These are phyloP conservation scores for Platichthys flesus DNA, from an alignment of 2,113 vertebrate genomes.

Conservation along the genomic window DNA sequence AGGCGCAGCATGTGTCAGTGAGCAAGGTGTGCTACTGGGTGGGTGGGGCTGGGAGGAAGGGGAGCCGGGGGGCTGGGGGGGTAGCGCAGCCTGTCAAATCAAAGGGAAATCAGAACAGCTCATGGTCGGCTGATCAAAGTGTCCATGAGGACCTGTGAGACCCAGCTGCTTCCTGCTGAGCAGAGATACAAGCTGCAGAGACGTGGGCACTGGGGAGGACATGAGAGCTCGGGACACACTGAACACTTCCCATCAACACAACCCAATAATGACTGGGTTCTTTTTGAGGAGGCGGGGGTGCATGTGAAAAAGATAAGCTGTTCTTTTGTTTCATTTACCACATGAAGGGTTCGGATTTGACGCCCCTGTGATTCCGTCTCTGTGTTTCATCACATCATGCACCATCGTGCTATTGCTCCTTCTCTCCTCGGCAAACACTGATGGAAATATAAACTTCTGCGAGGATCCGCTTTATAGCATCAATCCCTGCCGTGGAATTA, in stretches of 20 bases:
- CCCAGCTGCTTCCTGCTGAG: constrained; percentile 32
- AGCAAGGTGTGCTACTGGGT: constrained; percentile 44
- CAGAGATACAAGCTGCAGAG: constrained; percentile 40
- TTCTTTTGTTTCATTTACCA: constrained; percentile 33
- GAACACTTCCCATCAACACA: constrained; percentile 19
- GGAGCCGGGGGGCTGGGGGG: too few species aligned
- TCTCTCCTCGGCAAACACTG: constrained; percentile 7
- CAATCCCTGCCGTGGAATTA: background rate
- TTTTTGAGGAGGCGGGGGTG: constrained; percentile 1
- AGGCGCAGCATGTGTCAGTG: constrained; percentile 29
- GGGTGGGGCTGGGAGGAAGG: too few species aligned
- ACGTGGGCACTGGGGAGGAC: constrained; percentile 32
- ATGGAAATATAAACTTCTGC: constrained; percentile 11
- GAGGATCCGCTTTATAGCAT: background rate
- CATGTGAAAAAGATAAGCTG: constrained; percentile 9
- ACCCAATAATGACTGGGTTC: background rate
- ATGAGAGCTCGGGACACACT: constrained; percentile 14
- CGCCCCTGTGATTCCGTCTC: background rate
- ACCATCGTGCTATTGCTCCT: background rate
- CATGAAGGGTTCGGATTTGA: background rate
- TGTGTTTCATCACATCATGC: constrained; percentile 2
- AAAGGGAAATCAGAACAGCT: constrained; percentile 63
- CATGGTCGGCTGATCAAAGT: constrained; percentile 61
- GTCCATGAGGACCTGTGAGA: constrained; percentile 54
- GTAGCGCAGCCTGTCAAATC: constrained; percentile 58